These are phyloP conservation scores for Dicerorhinus sumatrensis DNA, from an alignment of 2,113 vertebrate genomes.

Conservation along the genomic window DNA sequence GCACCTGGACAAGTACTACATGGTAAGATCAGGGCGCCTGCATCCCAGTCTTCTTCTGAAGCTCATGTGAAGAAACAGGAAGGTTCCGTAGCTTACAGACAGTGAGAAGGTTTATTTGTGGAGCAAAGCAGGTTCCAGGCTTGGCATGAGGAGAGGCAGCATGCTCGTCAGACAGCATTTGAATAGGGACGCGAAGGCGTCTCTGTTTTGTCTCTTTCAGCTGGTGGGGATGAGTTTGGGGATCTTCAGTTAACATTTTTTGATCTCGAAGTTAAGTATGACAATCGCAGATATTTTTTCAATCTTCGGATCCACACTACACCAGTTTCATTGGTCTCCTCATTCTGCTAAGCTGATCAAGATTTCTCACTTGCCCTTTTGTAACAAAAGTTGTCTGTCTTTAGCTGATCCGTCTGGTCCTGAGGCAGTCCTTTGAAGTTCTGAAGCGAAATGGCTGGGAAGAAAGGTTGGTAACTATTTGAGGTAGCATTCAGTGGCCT, in stretches of 20 bases:
- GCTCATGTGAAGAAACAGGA: neutral
- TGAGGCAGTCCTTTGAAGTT: conserved; percentile 92
- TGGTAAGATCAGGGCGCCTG: conserved; percentile 83
- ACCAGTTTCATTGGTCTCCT: rapidly evolving
- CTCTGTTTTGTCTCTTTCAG: neutral
- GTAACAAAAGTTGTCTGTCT: conserved; percentile 53
- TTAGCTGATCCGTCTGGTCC: conserved; percentile 93
- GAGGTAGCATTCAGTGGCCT: neutral
- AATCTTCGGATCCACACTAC: neutral
- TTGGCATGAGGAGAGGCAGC: rapidly evolving
- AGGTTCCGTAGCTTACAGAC: too few species aligned
- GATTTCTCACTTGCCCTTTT: neutral
- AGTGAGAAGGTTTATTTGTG: neutral
- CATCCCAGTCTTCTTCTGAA: rapidly evolving
- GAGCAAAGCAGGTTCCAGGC: neutral
- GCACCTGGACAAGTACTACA: conserved; percentile 93
- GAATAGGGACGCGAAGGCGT: rapidly evolving
- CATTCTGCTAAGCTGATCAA: neutral
- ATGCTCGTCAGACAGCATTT: rapidly evolving
- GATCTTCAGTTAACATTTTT: neutral
- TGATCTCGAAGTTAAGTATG: neutral
- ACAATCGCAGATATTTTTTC: neutral
- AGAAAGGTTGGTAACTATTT: conserved; percentile 86
- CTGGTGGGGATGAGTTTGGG: neutral
- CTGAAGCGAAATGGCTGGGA: conserved; percentile 93